Base-by-base conservation (phyloP, 2,113 vertebrate species). In the Copsychus sechellarum region DNA sequence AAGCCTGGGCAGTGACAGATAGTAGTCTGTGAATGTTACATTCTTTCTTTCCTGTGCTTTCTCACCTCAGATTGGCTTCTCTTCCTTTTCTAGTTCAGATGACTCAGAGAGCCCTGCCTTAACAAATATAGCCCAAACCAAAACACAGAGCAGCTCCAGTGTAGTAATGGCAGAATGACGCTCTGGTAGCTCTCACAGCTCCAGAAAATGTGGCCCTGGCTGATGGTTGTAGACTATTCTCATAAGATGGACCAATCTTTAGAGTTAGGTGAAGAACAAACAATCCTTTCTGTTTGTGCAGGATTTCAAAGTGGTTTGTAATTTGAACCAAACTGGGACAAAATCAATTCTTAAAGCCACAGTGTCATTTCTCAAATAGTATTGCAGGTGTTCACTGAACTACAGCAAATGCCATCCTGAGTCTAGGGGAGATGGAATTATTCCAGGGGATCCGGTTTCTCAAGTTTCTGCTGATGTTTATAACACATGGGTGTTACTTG, bases 401-500 rank as follows among this genome's bases (percentile, higher is more conserved):
- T 84, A 8, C 45, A 21, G 51, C 77, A 81, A 81, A 57, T 77
- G 80, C 54, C 65, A 73, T 61, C n/a, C 51, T n/a, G 67, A 57
- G 79, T 81, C 57, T 73, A 91, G 86, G 92, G 85, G 77, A 86
- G 91, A 82, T 80, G 67, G 79, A 88, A 89, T 48, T 61, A 20
- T 61, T 34, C 42, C 33, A 71, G 90, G 90, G 53, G 90, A 95
- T 95, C 96, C 3, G 12, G 70, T 97, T 97, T 93, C 87, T 86
- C 84, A 40, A 20, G 74, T 95, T 97, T 88, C 74, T 91, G 79
- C 89, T 95, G 95, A 87, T 93, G 94, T 95, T 96, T 93, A 21
- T 95, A 93, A 89, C 93, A 95, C 70, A 64, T 62, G 88, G 76
- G 73, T 69, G 62, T 96, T 92, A 31, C 73, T 95, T 77, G 79